phyloP scores from a whole-genome alignment of 2,888 invertebrate species.

The Lycia hirtaria region DNA sequence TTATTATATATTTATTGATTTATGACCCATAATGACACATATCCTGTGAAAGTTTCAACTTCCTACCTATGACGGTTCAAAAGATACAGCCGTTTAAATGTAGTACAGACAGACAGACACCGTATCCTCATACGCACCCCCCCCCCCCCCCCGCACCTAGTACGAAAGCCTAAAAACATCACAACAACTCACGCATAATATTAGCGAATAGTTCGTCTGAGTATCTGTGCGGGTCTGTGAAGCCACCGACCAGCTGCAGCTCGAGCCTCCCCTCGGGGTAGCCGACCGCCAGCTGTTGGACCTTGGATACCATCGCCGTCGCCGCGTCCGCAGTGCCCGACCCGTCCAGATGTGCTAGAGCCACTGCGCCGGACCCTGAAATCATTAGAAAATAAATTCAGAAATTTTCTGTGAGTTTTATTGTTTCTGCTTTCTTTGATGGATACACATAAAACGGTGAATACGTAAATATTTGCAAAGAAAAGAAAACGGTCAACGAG shows the following conservation, averaged over 20 bases:
- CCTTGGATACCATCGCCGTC: conserved; percentile 91
- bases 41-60: too few relatives aligned
- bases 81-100: too few relatives aligned
- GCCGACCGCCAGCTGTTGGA: conserved; percentile 94
- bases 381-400: conserved; percentile 3
- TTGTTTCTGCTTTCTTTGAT: too few relatives aligned
- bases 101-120: too few relatives aligned
- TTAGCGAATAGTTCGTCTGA: conserved; percentile 95
- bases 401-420: neutral
- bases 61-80: too few relatives aligned
- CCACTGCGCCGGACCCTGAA: conserved; percentile 94
- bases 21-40: too few relatives aligned
- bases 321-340: conserved; percentile 94
- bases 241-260: conserved; percentile 96
- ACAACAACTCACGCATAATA: conserved; percentile 89
- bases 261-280: conserved; percentile 96
- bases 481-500: too few relatives aligned
- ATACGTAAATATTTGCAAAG: neutral
- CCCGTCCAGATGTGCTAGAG: conserved; percentile 93
- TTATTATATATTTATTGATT: too few relatives aligned
- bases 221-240: conserved; percentile 93
- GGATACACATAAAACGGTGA: neutral
- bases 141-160: too few relatives aligned
- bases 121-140: too few relatives aligned
- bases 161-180: neutral